phyloP scores from a whole-genome alignment of 2,888 invertebrate genomes.

The Epirrhoe tristata region DNA sequence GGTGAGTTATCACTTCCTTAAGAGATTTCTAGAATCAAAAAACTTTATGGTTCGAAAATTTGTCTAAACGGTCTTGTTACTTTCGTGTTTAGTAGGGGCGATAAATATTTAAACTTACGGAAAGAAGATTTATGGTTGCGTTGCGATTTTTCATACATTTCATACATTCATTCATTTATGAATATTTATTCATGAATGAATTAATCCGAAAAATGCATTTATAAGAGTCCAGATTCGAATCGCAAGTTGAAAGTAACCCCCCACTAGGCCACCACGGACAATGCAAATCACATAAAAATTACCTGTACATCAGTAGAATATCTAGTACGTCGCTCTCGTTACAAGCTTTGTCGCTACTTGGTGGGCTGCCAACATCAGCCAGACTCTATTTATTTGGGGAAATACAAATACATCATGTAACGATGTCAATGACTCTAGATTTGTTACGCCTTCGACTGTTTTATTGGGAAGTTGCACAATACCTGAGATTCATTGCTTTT shows the following conservation, averaged over 20 bases:
- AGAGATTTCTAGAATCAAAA: slow-evolving; percentile 25
- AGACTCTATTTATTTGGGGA: slow-evolving; percentile 28
- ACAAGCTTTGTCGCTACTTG: slow-evolving; percentile 21
- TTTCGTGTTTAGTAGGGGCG: not conserved
- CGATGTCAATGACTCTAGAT: slow-evolving; percentile 33
- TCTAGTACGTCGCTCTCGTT: slow-evolving; percentile 35
- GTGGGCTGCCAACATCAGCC: slow-evolving; percentile 24
- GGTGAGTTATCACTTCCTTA: slow-evolving; percentile 61
- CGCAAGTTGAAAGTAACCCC: too few relatives aligned
- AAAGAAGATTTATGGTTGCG: too few relatives aligned
- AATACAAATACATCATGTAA: slow-evolving; percentile 34
- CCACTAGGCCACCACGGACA: not conserved
- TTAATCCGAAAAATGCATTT: too few relatives aligned
- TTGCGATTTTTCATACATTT: too few relatives aligned
- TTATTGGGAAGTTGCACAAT: slow-evolving; percentile 11
- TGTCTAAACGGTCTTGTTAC: not conserved
- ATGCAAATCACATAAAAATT: slow-evolving; percentile 5
- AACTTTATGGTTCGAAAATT: not conserved
- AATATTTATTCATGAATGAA: too few relatives aligned
- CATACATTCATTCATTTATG: too few relatives aligned
- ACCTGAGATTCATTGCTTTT: not conserved
- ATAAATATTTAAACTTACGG: too few relatives aligned
- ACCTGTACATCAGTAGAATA: slow-evolving; percentile 18
- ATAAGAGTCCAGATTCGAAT: too few relatives aligned
- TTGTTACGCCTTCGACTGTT: slow-evolving; percentile 9